A percentile compares a stretch with the other conserved stretches of the same genome.
phyloP scores from a whole-genome alignment of 2,797 vertebrate species.

The Craterocephalus amniculus region DNA sequence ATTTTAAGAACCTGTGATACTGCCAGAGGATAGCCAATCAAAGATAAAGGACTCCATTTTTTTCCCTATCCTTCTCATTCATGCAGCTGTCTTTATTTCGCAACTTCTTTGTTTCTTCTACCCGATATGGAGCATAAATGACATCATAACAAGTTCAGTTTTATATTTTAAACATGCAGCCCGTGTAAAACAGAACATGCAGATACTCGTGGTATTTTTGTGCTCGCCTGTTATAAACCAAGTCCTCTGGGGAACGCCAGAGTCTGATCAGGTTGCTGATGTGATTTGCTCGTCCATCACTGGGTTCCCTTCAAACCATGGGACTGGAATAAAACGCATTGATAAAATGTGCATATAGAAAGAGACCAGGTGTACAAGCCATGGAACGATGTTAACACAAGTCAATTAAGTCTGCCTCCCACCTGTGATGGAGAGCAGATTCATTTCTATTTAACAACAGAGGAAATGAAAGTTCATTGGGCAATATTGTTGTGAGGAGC shows the following conservation, averaged over 20 bases:
- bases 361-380: constrained; percentile 80
- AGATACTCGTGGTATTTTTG: no score
- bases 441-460: constrained; percentile 83
- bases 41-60: constrained; percentile 55
- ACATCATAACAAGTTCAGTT: neutral
- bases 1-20: constrained; percentile 63
- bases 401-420: constrained; percentile 82
- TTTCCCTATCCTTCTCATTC: constrained; percentile 41
- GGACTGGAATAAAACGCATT: constrained; percentile 58
- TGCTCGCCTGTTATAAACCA: neutral
- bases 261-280: constrained; percentile 25
- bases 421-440: constrained; percentile 84
- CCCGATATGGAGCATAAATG: constrained; percentile 13
- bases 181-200: no score
- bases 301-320: constrained; percentile 62
- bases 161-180: neutral
- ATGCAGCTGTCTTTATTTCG: constrained; percentile 46
- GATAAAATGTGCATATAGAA: constrained; percentile 70
- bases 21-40: constrained; percentile 68
- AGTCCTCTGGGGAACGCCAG: constrained; percentile 1
- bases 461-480: constrained; percentile 83
- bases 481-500: constrained; percentile 77
- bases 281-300: constrained; percentile 51
- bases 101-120: constrained; percentile 26
- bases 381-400: constrained; percentile 77